Percentiles rank a stretch among this genome's conserved stretches.
Conservation (phyloP, 2,888 invertebrate genomes). For the Pterostichus niger region DNA sequence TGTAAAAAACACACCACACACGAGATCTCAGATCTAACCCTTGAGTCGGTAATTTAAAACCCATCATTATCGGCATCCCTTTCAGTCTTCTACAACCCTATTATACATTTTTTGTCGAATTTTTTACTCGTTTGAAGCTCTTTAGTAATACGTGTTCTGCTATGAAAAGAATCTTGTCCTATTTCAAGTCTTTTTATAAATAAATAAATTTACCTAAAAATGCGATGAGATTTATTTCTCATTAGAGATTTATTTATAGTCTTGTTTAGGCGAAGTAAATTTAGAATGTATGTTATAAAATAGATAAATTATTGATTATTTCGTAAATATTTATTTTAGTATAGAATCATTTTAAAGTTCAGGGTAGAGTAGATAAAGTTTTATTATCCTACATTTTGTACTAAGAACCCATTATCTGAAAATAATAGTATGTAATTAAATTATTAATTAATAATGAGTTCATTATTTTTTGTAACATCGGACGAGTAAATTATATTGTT, state of each 20-base stretch:
- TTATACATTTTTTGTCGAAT: not conserved
- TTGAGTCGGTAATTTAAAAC: conserved; percentile 1
- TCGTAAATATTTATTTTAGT: not conserved
- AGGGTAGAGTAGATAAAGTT: not conserved
- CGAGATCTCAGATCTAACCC: not conserved
- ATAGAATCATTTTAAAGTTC: not conserved
- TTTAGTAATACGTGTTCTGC: not conserved
- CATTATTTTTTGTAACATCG: not conserved
- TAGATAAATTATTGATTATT: conserved; percentile 1
- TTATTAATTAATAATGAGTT: conserved; percentile 1
- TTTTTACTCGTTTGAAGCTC: not conserved
- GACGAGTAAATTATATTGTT: not conserved
- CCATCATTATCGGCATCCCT: conserved; percentile 10
- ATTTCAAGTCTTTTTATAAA: not conserved
- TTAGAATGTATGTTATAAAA: conserved; percentile 2
- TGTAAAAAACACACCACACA: not conserved
- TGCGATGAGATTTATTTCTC: not conserved
- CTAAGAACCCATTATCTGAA: not conserved
- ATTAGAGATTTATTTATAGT: conserved; percentile 13
- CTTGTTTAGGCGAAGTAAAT: conserved; percentile 9
- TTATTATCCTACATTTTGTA: not conserved
- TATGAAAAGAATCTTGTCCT: conserved; percentile 5
- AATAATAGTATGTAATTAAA: conserved; percentile 5
- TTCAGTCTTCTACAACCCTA: not conserved
- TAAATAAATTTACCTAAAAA: conserved; percentile 16